Evolutionary conservation across 2,888 invertebrate genomes (phyloP), one percentile per base, ranked within the genome.

Genomic region (Neuroscelio doddi): DNA sequence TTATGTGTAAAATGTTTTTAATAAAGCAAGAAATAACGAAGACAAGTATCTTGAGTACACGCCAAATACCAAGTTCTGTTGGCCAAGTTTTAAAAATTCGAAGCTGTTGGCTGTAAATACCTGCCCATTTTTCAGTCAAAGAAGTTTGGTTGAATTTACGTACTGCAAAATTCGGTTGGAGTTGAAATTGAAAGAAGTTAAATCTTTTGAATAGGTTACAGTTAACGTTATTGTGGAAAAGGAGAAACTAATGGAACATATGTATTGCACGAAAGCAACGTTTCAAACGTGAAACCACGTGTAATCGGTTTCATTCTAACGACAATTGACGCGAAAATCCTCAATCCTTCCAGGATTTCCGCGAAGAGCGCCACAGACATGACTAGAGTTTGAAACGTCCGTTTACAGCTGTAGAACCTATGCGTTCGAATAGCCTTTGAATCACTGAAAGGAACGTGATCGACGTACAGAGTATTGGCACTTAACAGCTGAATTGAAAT

Each of bases 271-370:
- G 42, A 57, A 61, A 52, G 27, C 14, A n/a, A 14, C 29, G 30
- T 10, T 29, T 27, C 12, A 17, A 29, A 39, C 27, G 50, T 32
- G 41, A 7, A 7, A 46, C 46, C 49, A 32, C 55, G 27, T 39
- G 65, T 65, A 71, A 68, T 68, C 64, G 66, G 58, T 67, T 68
- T 65, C 57, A 52, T 61, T 63, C 34, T 58, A 67, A 64, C 64
- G 61, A 66, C 61, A 64, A 64, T 64, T 14, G 62, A 38, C 36
- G 52, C 34, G 49, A 52, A 68, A 68, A 68, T 59, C 64, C 47
- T 62, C 45, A 57, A 56, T 51, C 56, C 51, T 47, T 41, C n/a
- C 41, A 51, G 62, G 58, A 66, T 66, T 58, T 58, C 45, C 62
- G 62, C 55, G 62, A 62, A 38, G 38, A 62, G 62, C 42, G 42